Evolutionary conservation across 2,888 invertebrate genomes (phyloP).

Genomic region (Drosophila nigricruria): DNA sequence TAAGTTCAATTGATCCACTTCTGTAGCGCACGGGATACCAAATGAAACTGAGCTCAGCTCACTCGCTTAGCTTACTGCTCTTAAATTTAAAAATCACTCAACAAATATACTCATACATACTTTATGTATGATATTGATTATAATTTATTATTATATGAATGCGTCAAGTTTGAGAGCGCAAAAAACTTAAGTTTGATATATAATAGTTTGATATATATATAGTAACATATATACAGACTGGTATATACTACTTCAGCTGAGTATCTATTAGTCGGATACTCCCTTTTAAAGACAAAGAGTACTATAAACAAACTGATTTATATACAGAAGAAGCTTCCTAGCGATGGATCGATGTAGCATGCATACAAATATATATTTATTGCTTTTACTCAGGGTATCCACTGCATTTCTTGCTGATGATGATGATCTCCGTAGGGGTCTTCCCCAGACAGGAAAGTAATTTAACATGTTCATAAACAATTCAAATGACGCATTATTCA

Average conservation of each 20-base stretch:
- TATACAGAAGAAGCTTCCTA: not conserved
- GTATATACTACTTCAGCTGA: too few species aligned
- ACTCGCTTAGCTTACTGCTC: not conserved
- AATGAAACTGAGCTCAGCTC: not conserved
- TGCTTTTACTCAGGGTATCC: not conserved
- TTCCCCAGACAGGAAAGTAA: constrained; percentile 1
- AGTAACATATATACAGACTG: too few species aligned
- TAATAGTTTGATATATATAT: not conserved
- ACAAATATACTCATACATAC: not conserved
- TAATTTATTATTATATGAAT: not conserved
- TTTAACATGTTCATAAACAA: constrained; percentile 3
- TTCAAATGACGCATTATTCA: constrained; percentile 14
- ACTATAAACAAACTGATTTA: not conserved
- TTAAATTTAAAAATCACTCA: not conserved
- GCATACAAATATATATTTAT: not conserved
- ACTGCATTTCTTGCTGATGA: not conserved
- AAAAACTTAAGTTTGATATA: not conserved
- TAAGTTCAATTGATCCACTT: not conserved
- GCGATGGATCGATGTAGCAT: not conserved
- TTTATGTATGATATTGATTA: not conserved
- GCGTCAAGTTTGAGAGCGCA: not conserved
- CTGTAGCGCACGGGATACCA: not conserved
- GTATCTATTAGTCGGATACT: not conserved
- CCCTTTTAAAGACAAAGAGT: not conserved
- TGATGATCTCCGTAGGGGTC: not conserved